Evolutionary conservation across 2,888 invertebrate genomes (phyloP), one percentile per base, ranked within the genome.

Genomic region (Acanthosepion pharaonis): DNA sequence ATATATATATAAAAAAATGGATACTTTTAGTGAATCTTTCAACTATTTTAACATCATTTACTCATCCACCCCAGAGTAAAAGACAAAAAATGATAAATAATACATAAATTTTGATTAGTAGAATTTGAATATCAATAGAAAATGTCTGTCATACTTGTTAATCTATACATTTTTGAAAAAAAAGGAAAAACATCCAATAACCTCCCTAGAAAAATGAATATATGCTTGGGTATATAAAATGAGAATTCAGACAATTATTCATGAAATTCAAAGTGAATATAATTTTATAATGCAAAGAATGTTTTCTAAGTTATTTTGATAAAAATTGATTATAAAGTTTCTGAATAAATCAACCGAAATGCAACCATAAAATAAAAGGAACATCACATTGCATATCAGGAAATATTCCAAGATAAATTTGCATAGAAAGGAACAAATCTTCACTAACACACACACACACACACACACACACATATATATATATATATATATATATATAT

Each of bases 101-200:
- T n/a, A 78, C 78, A 78, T 78, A 78, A 78, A 78, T 78, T 78
- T 78, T 78, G 78, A 78, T 78, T 78, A 78, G 8, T n/a, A 28
- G 78, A 78, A 78, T 78, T 78, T 78, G n/a, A 78, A 78, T 78
- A n/a, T 78, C n/a, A 78, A 78, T 78, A 8, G 78, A 78, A 78
- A 78, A n/a, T 78, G 78, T 78, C 78, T 78, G 78, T n/a, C 78
- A 78, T 78, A 78, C n/a, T 78, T 78, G 78, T 78, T 78, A 78
- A 78, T 78, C 78, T 78, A 78, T 78, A 78, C n/a, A 78, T n/a
- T n/a, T n/a, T 78, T 78, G 6, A 6, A 28, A n/a, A 78, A 78
- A 78, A 78, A 4, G n/a, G n/a, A n/a, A 78, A 78, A 78, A 18
- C 8, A n/a, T 0, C 9, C 6, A 78, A 78, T n/a, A 78, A 55